phyloP scores from a whole-genome alignment of 2,113 vertebrate genomes.

The Amazona guildingii region DNA sequence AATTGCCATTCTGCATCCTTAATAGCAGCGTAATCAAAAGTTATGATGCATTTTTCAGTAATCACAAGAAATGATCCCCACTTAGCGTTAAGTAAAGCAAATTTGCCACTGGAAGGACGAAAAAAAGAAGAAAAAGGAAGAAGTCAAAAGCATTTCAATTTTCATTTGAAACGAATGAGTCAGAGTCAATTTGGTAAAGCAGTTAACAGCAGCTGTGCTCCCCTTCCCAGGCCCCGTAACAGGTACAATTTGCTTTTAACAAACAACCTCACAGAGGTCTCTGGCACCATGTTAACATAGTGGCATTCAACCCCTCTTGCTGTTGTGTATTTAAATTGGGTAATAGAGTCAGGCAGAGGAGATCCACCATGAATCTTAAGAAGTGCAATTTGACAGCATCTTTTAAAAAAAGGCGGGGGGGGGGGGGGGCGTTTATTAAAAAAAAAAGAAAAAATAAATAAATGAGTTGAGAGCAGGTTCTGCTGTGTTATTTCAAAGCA shows the following conservation, averaged over 20 bases:
- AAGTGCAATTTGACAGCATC: slow-evolving; percentile 62
- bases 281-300: slow-evolving; percentile 63
- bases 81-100: slow-evolving; percentile 78
- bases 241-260: slow-evolving; percentile 80
- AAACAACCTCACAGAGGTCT: slow-evolving; percentile 72
- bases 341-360: slow-evolving; percentile 61
- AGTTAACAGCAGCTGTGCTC: slow-evolving; percentile 67
- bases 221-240: slow-evolving; percentile 64
- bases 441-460: slow-evolving; percentile 23
- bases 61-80: slow-evolving; percentile 80
- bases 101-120: slow-evolving; percentile 57
- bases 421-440: background rate
- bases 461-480: slow-evolving; percentile 5
- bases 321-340: slow-evolving; percentile 73
- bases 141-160: slow-evolving; percentile 75
- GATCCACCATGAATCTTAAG: slow-evolving; percentile 65
- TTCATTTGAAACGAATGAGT: slow-evolving; percentile 75
- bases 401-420: background rate
- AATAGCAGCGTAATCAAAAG: slow-evolving; percentile 76
- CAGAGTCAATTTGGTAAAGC: slow-evolving; percentile 75
- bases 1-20: slow-evolving; percentile 70
- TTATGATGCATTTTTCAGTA: slow-evolving; percentile 81
- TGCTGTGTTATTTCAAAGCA: background rate
- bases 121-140: slow-evolving; percentile 27
- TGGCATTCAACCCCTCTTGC: slow-evolving; percentile 56